A percentile compares a stretch with the other conserved stretches of the same genome.
Conservation (phyloP, 1,140 invertebrate species). For the Megalonaias nervosa region DNA sequence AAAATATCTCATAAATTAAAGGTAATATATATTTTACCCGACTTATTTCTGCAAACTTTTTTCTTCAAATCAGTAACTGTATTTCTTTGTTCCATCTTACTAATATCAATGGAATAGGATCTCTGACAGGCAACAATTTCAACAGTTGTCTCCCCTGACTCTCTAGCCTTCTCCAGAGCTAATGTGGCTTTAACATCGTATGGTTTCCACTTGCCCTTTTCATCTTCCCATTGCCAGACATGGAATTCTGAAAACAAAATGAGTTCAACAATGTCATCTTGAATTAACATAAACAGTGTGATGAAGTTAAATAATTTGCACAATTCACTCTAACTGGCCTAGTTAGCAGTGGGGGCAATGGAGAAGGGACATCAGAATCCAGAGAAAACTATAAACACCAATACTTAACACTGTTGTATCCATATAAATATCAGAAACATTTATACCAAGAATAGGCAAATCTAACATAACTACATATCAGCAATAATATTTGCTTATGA, state of each 20-base stretch:
- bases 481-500: no score
- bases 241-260: conserved; percentile 55
- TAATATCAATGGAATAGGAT: conserved; percentile 51
- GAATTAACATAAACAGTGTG: not conserved
- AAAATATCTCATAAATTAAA: not conserved
- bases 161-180: conserved; percentile 49
- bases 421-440: no score
- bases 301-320: no score
- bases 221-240: conserved; percentile 64
- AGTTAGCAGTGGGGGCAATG: no score
- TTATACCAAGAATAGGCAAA: no score
- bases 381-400: no score
- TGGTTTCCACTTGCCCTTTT: conserved; percentile 55
- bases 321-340: no score
- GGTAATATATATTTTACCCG: conserved; percentile 41
- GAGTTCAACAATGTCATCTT: not conserved
- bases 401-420: no score
- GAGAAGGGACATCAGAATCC: no score
- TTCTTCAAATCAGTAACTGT: conserved; percentile 46
- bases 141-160: conserved; percentile 26
- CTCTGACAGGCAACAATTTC: conserved; percentile 35
- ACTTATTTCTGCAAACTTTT: conserved; percentile 48
- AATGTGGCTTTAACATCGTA: conserved; percentile 41
- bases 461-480: no score
- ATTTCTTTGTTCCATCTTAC: conserved; percentile 58